These are phyloP conservation scores for Limosa lapponica DNA, from an alignment of 2,797 vertebrate genomes.

Conservation along the genomic window DNA sequence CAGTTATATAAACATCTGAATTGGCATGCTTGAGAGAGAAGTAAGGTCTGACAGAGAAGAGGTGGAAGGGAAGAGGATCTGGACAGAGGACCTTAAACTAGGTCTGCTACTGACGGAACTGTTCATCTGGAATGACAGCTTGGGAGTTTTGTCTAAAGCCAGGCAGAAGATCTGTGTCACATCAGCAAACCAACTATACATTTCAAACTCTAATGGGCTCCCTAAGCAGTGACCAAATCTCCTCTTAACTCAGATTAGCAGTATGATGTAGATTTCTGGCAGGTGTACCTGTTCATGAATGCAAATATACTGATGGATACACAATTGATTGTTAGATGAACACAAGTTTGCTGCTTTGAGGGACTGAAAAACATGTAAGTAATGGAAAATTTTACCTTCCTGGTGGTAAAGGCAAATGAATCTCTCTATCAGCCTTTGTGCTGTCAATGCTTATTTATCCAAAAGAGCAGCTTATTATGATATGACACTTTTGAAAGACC, in stretches of 20 bases:
- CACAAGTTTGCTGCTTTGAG: not conserved
- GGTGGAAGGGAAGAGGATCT: not conserved
- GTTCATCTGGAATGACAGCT: not conserved
- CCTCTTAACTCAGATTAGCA: not conserved
- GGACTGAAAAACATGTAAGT: not conserved
- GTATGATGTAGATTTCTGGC: not conserved
- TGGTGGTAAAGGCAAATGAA: not conserved
- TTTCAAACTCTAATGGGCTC: not conserved
- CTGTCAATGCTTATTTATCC: slow-evolving; percentile 36
- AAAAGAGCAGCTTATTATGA: slow-evolving; percentile 16
- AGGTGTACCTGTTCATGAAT: not conserved
- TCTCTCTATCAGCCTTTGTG: not conserved
- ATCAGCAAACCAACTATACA: not conserved
- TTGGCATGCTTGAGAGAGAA: not conserved
- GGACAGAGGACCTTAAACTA: not conserved
- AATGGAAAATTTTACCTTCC: not conserved
- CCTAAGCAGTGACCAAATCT: not conserved
- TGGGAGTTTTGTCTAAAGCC: not conserved
- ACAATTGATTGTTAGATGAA: not conserved
- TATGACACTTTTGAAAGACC: not conserved
- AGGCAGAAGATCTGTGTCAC: not conserved
- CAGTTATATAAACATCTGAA: not conserved
- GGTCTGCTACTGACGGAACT: not conserved
- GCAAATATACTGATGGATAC: not conserved
- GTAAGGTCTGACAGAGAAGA: not conserved